A percentile compares a stretch with the other conserved stretches of the same genome.
phyloP scores from a whole-genome alignment of 1,140 invertebrate genomes.

The Drosophila guanche region DNA sequence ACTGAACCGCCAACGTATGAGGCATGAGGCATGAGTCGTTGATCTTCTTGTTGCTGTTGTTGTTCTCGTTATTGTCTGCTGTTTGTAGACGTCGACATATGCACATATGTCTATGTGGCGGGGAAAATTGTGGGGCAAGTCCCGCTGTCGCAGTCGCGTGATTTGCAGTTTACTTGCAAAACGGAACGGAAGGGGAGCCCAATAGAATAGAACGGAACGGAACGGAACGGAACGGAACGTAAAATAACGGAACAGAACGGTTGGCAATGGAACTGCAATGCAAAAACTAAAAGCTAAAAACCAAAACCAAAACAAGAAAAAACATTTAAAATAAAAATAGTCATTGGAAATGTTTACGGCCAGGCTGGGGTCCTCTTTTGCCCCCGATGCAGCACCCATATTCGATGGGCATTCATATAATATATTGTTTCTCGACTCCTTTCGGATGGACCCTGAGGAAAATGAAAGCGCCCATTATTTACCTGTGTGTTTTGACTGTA shows the following conservation, averaged over 20 bases:
- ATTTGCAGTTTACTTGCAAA: constrained; percentile 68
- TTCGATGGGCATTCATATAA: constrained; percentile 15
- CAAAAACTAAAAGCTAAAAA: constrained; percentile 67
- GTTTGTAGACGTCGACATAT: constrained; percentile 43
- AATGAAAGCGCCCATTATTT: neutral
- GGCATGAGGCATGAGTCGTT: neutral
- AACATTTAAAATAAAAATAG: constrained; percentile 61
- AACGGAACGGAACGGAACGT: constrained; percentile 53
- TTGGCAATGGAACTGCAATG: constrained; percentile 42
- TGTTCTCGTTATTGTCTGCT: constrained; percentile 32
- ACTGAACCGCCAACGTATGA: constrained; percentile 40
- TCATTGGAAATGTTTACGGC: constrained; percentile 78
- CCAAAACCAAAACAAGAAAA: no score
- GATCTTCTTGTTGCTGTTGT: constrained; percentile 6
- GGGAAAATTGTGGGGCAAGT: constrained; percentile 39
- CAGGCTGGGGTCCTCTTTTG: constrained; percentile 39
- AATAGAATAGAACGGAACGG: neutral
- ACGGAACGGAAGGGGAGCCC: constrained; percentile 57
- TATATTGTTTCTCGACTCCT: neutral
- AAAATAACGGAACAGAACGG: constrained; percentile 2
- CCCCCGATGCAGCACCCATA: constrained; percentile 8
- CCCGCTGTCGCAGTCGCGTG: constrained; percentile 55
- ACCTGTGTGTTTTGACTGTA: neutral
- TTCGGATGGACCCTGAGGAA: neutral
- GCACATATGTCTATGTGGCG: constrained; percentile 6